A percentile compares a stretch with the other conserved stretches of the same genome.
These are phyloP conservation scores for Noctua janthina DNA, from an alignment of 2,888 invertebrate species.

Conservation along the genomic window DNA sequence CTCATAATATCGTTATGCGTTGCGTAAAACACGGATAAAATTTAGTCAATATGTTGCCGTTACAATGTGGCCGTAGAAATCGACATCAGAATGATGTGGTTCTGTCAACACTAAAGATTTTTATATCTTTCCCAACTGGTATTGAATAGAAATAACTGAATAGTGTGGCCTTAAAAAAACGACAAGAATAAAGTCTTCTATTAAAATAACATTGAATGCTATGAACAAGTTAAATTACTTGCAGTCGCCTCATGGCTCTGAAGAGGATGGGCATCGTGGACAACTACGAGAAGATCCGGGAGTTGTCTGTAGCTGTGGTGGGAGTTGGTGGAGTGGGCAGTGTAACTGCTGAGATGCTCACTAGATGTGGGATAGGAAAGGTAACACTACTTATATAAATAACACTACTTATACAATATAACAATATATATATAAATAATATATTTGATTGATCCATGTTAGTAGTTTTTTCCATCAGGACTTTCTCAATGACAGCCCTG, in stretches of 20 bases:
- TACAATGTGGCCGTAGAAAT: not conserved
- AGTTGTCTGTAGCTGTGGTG: slow-evolving; percentile 97
- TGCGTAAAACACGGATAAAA: slow-evolving; percentile 15
- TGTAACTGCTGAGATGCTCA: slow-evolving; percentile 99
- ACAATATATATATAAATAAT: not conserved
- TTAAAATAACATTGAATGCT: not conserved
- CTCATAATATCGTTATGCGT: not conserved
- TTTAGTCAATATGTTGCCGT: slow-evolving; percentile 49
- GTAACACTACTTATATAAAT: slow-evolving; percentile 77
- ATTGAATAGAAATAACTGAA: not conserved
- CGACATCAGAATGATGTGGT: slow-evolving; percentile 9
- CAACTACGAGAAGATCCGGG: slow-evolving; percentile 98
- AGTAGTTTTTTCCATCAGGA: not conserved
- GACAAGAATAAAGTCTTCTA: not conserved
- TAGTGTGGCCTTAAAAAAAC: not conserved
- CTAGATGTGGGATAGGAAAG: slow-evolving; percentile 99
- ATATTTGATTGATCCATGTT: not conserved
- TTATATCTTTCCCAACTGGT: not conserved
- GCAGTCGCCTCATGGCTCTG: slow-evolving; percentile 98
- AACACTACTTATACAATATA: too few species aligned
- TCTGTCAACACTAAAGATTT: not conserved
- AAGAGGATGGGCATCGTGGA: slow-evolving; percentile 99
- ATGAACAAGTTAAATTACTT: slow-evolving; percentile 65
- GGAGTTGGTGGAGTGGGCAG: slow-evolving; percentile 99
- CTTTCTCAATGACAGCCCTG: not conserved